phyloP scores from a whole-genome alignment of 2,113 vertebrate genomes.

The Nibea albiflora region DNA sequence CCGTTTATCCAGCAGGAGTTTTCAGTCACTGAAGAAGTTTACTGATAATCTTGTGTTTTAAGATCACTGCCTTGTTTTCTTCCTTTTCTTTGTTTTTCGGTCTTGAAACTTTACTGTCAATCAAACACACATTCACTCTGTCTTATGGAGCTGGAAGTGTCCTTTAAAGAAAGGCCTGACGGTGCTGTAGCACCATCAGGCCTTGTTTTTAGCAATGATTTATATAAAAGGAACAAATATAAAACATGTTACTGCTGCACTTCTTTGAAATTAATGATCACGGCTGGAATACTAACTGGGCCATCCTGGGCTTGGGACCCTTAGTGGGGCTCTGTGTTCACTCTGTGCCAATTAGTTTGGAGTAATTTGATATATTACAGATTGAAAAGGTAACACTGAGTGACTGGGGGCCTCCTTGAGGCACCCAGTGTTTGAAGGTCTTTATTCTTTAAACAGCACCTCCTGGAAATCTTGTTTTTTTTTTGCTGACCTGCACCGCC shows the following conservation, averaged over 20 bases:
- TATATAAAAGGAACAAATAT: no score
- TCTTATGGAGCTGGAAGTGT: neutral
- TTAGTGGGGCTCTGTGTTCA: neutral
- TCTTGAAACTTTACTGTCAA: neutral
- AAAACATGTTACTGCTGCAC: neutral
- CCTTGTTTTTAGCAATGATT: no score
- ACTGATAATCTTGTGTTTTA: neutral
- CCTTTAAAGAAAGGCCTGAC: neutral
- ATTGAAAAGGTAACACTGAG: neutral
- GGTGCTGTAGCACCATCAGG: no score
- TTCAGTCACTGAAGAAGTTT: neutral
- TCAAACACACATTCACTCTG: neutral
- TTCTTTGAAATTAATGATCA: neutral
- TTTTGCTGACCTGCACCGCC: neutral
- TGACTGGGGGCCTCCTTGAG: neutral
- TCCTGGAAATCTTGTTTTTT: neutral
- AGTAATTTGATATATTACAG: no score
- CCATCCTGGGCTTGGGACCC: no score
- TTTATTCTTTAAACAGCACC: neutral
- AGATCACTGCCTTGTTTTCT: neutral
- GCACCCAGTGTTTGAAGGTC: neutral
- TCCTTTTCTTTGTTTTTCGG: neutral
- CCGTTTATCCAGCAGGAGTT: constrained; percentile 2
- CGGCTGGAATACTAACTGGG: no score
- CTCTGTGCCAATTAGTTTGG: neutral